Percentiles rank a stretch among this genome's conserved stretches.
Evolutionary conservation across 2,113 vertebrate species (phyloP).

Genomic region (Ancistrus triradiatus): DNA sequence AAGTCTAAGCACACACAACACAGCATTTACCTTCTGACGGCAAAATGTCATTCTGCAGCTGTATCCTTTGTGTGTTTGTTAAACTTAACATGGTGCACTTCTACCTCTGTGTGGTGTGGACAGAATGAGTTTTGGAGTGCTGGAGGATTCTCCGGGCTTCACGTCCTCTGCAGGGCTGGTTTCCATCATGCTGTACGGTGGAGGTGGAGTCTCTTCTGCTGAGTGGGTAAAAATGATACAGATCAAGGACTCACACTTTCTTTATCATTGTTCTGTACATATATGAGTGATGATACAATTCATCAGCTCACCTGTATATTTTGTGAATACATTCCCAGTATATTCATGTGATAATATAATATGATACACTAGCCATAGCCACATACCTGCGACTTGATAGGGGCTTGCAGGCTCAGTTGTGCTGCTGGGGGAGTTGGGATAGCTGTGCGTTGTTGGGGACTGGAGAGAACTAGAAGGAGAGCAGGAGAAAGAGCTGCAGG

Average conservation of each 20-base stretch:
- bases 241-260: no score
- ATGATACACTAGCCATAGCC: no score
- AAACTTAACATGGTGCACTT: not conserved
- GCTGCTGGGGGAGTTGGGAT: slow-evolving; percentile 82
- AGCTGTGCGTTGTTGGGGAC: slow-evolving; percentile 77
- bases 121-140: slow-evolving; percentile 72
- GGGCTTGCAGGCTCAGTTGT: slow-evolving; percentile 81
- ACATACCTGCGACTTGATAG: slow-evolving; percentile 81
- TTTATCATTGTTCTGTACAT: no score
- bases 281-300: no score
- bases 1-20: slow-evolving; percentile 68
- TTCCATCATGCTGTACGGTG: slow-evolving; percentile 80
- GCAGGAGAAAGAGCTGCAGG: slow-evolving; percentile 72
- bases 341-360: no score
- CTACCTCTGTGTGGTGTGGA: slow-evolving; percentile 77
- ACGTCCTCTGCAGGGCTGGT: slow-evolving; percentile 71
- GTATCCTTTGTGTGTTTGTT: not conserved
- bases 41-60: not conserved
- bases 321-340: no score
- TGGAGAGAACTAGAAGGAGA: slow-evolving; percentile 77
- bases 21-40: not conserved
- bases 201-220: slow-evolving; percentile 80
- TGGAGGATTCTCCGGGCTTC: slow-evolving; percentile 69
- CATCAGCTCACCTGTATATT: no score
- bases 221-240: not conserved